Evolutionary conservation across 2,113 vertebrate species (phyloP).

Genomic region (Pogonocichla stellata): DNA sequence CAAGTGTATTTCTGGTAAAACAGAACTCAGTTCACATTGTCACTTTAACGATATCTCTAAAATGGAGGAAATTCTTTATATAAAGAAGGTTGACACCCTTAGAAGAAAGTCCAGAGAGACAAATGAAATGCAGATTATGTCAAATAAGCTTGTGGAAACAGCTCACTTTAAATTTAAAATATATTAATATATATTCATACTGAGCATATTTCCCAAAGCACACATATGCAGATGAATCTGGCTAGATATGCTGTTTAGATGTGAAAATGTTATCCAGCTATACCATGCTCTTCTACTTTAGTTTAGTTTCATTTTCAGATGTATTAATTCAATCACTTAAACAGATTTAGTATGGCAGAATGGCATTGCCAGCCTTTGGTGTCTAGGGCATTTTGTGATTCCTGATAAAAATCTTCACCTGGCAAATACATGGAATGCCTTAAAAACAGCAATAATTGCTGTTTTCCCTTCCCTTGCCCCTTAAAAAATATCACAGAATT

Average conservation of each 20-base stretch:
- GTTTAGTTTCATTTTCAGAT: neutral
- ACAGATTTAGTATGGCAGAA: neutral
- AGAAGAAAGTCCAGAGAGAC: neutral
- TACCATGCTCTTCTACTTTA: neutral
- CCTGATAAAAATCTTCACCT: neutral
- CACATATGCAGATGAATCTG: neutral
- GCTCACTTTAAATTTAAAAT: neutral
- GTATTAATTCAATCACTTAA: neutral
- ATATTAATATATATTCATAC: neutral
- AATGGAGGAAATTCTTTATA: neutral
- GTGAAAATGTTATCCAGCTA: neutral
- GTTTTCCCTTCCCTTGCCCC: rapidly evolving
- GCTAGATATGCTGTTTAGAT: neutral
- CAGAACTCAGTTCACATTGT: neutral
- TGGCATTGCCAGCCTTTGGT: neutral
- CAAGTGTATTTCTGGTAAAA: neutral
- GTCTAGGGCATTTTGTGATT: neutral
- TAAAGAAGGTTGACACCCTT: neutral
- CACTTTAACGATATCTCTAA: neutral
- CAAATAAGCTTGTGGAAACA: neutral
- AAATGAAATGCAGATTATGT: neutral
- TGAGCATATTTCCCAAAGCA: neutral
- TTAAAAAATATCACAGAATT: neutral
- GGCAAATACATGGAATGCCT: neutral
- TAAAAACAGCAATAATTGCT: neutral